Percentiles rank a stretch among this genome's conserved stretches.
phyloP scores from a whole-genome alignment of 2,888 invertebrate species.

The Yponomeuta plumbellus region DNA sequence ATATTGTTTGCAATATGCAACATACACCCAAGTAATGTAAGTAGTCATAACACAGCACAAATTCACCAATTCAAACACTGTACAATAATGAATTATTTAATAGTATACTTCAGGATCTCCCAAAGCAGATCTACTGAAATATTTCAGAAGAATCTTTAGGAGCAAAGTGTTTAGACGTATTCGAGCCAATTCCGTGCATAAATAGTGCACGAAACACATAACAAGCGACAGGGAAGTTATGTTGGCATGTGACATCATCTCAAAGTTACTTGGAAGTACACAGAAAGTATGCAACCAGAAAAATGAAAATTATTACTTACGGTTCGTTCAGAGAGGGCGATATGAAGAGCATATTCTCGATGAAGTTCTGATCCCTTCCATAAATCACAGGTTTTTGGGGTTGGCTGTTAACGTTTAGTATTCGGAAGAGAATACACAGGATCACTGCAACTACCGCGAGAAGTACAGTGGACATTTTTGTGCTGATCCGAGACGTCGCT shows the following conservation, averaged over 20 bases:
- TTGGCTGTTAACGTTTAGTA: constrained; percentile 89
- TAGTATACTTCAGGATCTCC: constrained; percentile 19
- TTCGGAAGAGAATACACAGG: constrained; percentile 87
- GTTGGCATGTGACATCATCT: background rate
- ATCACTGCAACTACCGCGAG: constrained; percentile 88
- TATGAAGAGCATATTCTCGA: constrained; percentile 86
- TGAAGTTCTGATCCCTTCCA: constrained; percentile 85
- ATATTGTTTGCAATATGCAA: too few relatives aligned
- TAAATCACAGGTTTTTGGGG: constrained; percentile 86
- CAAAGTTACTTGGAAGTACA: background rate
- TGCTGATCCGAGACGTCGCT: background rate
- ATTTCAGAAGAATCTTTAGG: background rate
- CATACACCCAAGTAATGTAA: too few relatives aligned
- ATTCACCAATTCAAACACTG: too few relatives aligned
- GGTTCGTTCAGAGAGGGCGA: constrained; percentile 87
- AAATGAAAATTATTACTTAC: constrained; percentile 77
- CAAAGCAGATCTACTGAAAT: background rate
- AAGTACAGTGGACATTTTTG: constrained; percentile 86
- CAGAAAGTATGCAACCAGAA: background rate
- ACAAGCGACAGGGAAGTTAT: background rate
- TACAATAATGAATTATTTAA: too few relatives aligned
- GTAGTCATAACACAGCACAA: too few relatives aligned
- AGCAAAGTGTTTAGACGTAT: background rate
- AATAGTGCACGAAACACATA: background rate
- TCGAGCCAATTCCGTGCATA: background rate